phyloP scores from a whole-genome alignment of 2,113 vertebrate species.

The Apteryx owenii region DNA sequence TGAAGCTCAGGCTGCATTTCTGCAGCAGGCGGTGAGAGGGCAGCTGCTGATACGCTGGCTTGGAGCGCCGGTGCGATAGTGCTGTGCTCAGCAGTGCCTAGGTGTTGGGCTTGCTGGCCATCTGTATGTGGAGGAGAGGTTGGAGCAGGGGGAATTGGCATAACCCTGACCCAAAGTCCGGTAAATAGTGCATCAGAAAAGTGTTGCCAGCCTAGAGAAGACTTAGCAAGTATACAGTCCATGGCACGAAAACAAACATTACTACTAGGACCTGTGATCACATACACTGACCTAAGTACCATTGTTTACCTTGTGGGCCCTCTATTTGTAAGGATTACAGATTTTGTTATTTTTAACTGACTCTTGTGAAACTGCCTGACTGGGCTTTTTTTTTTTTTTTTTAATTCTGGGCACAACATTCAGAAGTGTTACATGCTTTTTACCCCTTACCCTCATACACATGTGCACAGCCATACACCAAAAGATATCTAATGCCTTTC shows the following conservation, averaged over 20 bases:
- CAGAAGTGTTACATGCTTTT: not conserved
- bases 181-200: slow-evolving; percentile 16
- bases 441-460: not conserved
- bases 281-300: not conserved
- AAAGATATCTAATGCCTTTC: not conserved
- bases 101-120: not conserved
- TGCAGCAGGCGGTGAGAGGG: slow-evolving; percentile 6
- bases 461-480: accelerated
- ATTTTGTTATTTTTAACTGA: not conserved
- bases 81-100: not conserved
- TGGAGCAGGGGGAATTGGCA: not conserved
- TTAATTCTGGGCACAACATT: not conserved
- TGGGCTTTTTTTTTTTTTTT: not conserved
- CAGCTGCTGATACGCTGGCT: not conserved
- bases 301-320: not conserved
- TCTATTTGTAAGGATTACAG: not conserved
- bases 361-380: not conserved
- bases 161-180: not conserved
- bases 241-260: not conserved
- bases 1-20: not conserved
- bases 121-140: not conserved
- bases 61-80: not conserved
- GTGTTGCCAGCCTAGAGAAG: not conserved
- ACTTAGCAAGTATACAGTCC: not conserved
- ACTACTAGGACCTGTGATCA: not conserved